These are phyloP conservation scores for Macaria liturata DNA, from an alignment of 2,888 invertebrate species.

Conservation along the genomic window DNA sequence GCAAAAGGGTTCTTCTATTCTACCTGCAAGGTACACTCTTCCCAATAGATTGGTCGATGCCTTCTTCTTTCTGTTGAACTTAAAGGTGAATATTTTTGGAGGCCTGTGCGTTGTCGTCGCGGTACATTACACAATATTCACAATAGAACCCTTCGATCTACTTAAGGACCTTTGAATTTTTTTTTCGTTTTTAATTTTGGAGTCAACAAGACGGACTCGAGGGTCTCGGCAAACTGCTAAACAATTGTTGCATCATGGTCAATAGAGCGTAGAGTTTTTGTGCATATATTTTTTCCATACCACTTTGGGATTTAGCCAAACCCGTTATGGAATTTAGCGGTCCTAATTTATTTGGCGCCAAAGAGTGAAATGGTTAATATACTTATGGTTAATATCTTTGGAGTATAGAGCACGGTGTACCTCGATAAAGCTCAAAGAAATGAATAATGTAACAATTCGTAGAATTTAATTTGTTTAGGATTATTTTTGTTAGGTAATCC, in stretches of 20 bases:
- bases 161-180: conserved; percentile 68
- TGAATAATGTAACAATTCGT: too few relatives aligned
- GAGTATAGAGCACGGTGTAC: too few relatives aligned
- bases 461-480: too few relatives aligned
- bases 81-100: conserved; percentile 50
- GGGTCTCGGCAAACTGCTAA: conserved; percentile 76
- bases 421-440: too few relatives aligned
- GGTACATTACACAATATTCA: conserved; percentile 81
- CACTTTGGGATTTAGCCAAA: conserved; percentile 37
- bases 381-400: conserved; percentile 17
- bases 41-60: conserved; percentile 23
- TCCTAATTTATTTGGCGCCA: conserved; percentile 56
- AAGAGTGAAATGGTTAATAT: conserved; percentile 52
- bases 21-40: conserved; percentile 66
- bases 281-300: conserved; percentile 48
- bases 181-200: conserved; percentile 65
- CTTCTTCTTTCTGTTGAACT: conserved; percentile 4
- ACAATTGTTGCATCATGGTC: conserved; percentile 82
- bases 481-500: too few relatives aligned
- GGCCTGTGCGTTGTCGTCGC: conserved; percentile 65
- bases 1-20: conserved; percentile 69
- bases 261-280: conserved; percentile 71
- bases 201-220: conserved; percentile 79
- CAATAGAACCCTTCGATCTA: conserved; percentile 76
- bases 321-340: conserved; percentile 59